phyloP scores from a whole-genome alignment of 2,113 vertebrate genomes.

The Rhineura floridana region DNA sequence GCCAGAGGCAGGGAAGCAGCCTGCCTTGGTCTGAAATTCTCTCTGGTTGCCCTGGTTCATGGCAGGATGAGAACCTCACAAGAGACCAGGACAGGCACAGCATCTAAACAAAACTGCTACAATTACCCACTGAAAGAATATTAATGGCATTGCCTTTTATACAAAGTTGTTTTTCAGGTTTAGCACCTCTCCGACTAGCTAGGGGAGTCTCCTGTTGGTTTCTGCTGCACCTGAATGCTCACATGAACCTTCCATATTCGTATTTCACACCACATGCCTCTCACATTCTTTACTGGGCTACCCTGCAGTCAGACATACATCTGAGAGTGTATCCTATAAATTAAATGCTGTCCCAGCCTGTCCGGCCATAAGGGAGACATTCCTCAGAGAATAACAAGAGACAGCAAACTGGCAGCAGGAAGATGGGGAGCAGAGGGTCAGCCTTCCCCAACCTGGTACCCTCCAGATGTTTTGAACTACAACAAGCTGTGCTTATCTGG shows the following conservation, averaged over 20 bases:
- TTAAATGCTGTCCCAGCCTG: neutral
- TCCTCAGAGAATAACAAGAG: neutral
- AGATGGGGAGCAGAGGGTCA: neutral
- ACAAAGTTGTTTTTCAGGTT: neutral
- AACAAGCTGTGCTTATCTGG: too few relatives aligned
- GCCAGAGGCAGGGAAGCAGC: neutral
- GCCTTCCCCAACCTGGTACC: too few relatives aligned
- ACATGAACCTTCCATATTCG: neutral
- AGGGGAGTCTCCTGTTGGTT: neutral
- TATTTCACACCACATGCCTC: neutral
- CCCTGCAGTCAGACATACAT: neutral
- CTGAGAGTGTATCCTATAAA: neutral
- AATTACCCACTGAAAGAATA: neutral
- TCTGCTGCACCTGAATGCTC: neutral
- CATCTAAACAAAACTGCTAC: neutral
- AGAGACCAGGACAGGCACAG: neutral
- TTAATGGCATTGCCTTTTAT: neutral
- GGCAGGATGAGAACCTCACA: neutral
- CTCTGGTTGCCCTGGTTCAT: neutral
- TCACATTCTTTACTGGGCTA: neutral
- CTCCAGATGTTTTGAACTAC: too few relatives aligned
- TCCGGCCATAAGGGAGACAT: neutral
- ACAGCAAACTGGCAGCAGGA: neutral
- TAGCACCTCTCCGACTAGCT: too few relatives aligned
- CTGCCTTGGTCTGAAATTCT: neutral